Evolutionary conservation across 2,113 vertebrate genomes (phyloP).

Genomic region (Symphodus melops): DNA sequence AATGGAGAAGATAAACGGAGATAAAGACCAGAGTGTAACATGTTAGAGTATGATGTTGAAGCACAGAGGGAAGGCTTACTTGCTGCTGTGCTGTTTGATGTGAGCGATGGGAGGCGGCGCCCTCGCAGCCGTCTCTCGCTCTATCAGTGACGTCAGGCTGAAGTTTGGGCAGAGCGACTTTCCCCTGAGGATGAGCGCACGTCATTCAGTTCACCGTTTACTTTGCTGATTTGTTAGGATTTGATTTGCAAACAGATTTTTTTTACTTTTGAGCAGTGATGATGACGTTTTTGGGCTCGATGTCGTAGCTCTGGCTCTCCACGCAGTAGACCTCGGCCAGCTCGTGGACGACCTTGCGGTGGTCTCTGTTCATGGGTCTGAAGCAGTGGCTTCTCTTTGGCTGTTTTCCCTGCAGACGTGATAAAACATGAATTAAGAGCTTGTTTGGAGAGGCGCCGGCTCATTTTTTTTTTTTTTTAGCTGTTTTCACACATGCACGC

Average conservation of each 20-base stretch:
- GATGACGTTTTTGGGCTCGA: constrained; percentile 95
- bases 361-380: constrained; percentile 96
- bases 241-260: too few relatives aligned
- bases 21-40: neutral
- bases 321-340: constrained; percentile 92
- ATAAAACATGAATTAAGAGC: neutral
- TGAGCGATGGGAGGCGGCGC: constrained; percentile 94
- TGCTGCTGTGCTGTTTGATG: constrained; percentile 91
- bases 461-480: too few relatives aligned
- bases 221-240: neutral
- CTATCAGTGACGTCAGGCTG: constrained; percentile 89
- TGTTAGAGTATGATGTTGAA: neutral
- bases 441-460: too few relatives aligned
- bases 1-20: neutral
- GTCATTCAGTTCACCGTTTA: neutral
- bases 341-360: constrained; percentile 94
- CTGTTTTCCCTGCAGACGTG: constrained; percentile 88
- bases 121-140: constrained; percentile 87
- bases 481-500: too few relatives aligned
- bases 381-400: constrained; percentile 93
- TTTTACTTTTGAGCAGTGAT: constrained; percentile 90
- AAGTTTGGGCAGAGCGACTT: constrained; percentile 90
- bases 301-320: constrained; percentile 97
- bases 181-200: constrained; percentile 82
- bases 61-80: constrained; percentile 81